A percentile compares a stretch with the other conserved stretches of the same genome.
phyloP scores from a whole-genome alignment of 2,888 invertebrate species.

The Drosophila macrospina region DNA sequence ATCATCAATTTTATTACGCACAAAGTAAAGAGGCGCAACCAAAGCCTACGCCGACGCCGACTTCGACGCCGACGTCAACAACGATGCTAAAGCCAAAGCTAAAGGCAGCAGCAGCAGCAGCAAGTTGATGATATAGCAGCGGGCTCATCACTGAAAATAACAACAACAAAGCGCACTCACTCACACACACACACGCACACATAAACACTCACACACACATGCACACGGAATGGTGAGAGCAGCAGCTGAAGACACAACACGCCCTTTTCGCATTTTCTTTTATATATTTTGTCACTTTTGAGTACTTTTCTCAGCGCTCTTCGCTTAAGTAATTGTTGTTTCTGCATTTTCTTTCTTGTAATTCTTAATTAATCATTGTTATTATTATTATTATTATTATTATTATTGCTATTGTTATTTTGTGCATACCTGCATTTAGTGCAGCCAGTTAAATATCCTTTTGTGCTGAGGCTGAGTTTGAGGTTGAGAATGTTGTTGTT shows the following conservation, averaged over 20 bases:
- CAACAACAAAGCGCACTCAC: conserved; percentile 58
- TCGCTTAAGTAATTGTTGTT: conserved; percentile 10
- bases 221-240: conserved; percentile 35
- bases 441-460: conserved; percentile 37
- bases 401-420: conserved; percentile 8
- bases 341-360: conserved; percentile 21
- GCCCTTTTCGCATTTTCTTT: conserved; percentile 69
- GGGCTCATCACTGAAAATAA: conserved; percentile 54
- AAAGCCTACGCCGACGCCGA: conserved; percentile 29
- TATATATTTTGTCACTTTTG: conserved; percentile 49
- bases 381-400: conserved; percentile 6
- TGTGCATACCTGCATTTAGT: conserved; percentile 41
- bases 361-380: conserved; percentile 24
- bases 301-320: conserved; percentile 32
- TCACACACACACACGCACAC: conserved; percentile 25
- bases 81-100: neutral
- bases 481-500: conserved; percentile 19
- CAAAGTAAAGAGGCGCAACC: conserved; percentile 71
- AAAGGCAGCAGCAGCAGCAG: conserved; percentile 37
- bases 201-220: conserved; percentile 15
- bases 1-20: conserved; percentile 80
- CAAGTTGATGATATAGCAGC: conserved; percentile 62
- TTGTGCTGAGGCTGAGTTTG: conserved; percentile 19
- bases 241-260: conserved; percentile 66
- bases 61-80: no score